These are phyloP conservation scores for Actias luna DNA, from an alignment of 2,888 invertebrate genomes.

Conservation along the genomic window DNA sequence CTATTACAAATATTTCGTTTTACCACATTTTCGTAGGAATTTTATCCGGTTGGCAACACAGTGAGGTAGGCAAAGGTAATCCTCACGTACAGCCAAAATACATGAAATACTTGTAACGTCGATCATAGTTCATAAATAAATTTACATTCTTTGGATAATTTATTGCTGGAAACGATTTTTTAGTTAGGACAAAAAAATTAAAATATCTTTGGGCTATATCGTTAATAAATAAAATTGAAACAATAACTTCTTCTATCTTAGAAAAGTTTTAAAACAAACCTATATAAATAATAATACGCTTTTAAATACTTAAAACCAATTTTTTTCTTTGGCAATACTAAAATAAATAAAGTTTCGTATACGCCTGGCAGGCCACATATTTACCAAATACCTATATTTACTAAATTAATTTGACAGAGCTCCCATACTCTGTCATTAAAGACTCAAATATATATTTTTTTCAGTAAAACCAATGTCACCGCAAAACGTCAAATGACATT, in stretches of 20 bases:
- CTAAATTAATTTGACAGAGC: background rate
- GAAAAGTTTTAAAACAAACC: background rate
- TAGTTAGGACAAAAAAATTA: constrained; percentile 14
- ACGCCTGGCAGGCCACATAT: constrained; percentile 28
- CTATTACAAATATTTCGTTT: constrained; percentile 37
- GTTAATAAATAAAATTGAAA: constrained; percentile 14
- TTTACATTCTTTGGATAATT: constrained; percentile 20
- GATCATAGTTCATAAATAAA: constrained; percentile 21
- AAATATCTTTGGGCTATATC: constrained; percentile 26
- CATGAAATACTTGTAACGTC: constrained; percentile 23
- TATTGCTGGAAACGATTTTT: constrained; percentile 17
- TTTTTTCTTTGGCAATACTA: constrained; percentile 39
- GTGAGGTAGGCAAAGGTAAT: constrained; percentile 26
- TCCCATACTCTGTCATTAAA: background rate
- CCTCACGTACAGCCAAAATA: background rate
- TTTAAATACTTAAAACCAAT: constrained; percentile 19
- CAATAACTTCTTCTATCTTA: constrained; percentile 11
- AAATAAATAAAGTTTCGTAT: constrained; percentile 30
- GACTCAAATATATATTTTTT: background rate
- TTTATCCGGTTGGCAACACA: constrained; percentile 24
- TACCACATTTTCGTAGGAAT: constrained; percentile 21
- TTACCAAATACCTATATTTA: constrained; percentile 12
- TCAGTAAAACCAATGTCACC: background rate
- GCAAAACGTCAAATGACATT: background rate
- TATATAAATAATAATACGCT: constrained; percentile 10